Percentiles rank a stretch among this genome's conserved stretches.
Evolutionary conservation across 1,140 invertebrate genomes (phyloP).

Genomic region (Nylanderia fulva): DNA sequence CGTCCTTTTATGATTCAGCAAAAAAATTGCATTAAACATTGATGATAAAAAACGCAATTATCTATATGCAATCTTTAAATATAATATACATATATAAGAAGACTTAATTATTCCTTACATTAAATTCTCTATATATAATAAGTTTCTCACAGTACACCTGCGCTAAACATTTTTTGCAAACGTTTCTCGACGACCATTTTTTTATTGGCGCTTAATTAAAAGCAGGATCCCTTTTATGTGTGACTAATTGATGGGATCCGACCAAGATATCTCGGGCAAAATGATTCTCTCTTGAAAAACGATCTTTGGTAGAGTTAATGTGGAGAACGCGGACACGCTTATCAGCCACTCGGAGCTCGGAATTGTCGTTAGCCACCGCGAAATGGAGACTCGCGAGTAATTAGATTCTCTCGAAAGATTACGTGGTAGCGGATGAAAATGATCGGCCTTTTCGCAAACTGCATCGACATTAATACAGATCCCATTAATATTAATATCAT

Average conservation of each 20-base stretch:
- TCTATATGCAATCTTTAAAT: not conserved
- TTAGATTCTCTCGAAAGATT: constrained; percentile 31
- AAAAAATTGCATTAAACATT: not conserved
- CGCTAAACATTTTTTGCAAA: not conserved
- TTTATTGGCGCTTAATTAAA: constrained; percentile 43
- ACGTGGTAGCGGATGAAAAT: not conserved
- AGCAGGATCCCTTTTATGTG: constrained; percentile 11
- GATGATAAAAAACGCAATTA: not conserved
- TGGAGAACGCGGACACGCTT: constrained; percentile 11
- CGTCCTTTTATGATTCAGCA: not conserved
- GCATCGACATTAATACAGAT: constrained; percentile 27
- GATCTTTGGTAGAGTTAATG: not conserved
- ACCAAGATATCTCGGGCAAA: constrained; percentile 14
- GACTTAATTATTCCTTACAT: constrained; percentile 12
- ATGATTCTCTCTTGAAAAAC: constrained; percentile 5
- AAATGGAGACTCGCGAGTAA: constrained; percentile 23
- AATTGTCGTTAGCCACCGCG: constrained; percentile 5
- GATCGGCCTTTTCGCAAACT: not conserved
- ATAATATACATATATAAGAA: too few species aligned
- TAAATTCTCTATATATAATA: constrained; percentile 26
- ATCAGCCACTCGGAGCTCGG: not conserved
- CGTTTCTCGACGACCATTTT: not conserved
- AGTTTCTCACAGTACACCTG: constrained; percentile 21
- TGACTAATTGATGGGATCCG: constrained; percentile 23
- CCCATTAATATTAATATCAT: constrained; percentile 24